Evolutionary conservation across 2,797 vertebrate genomes (phyloP), one percentile per base, ranked within the genome.

Genomic region (Fratercula arctica): DNA sequence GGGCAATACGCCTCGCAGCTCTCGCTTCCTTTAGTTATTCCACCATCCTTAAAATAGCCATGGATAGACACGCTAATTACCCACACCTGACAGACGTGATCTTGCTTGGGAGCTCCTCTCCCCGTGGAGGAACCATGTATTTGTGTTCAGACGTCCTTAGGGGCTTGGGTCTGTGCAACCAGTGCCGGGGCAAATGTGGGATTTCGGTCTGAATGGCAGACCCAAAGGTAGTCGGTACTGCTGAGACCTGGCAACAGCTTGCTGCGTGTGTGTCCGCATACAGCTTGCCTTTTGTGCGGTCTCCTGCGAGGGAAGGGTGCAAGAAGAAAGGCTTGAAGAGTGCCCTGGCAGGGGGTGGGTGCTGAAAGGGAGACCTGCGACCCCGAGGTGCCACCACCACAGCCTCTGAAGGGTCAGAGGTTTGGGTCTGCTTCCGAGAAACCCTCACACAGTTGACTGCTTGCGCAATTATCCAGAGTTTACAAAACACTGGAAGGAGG

Each of bases 181-280:
- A 54, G 31, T 3, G 1, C 59, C 4, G 2, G 45, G 7, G 33
- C 0, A 13, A 51, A 13, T 6, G 25, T 18, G 61, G 31, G 56
- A 12, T 87, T 83, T 79, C 8, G 17, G 50, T 6, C 66, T 21
- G 26, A 33, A 28, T 13, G 28, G 23, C 33, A 41, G 14, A n/a
- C 35, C 57, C 64, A 31, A 23, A 59, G 46, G 63, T 21, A 54
- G 60, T 59, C 21, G 10, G 48, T 25, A 1, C 68, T 6, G 37
- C 63, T 48, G 79, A 46, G 67, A 43, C 73, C 37, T 28, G 67
- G 11, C 48, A 33, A 14, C 73, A 64, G 26, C 37, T 48, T 80
- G 67, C 74, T 4, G 12, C 3, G 0, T 13, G 41, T 11, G n/a
- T 3, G 23, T 11, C 6, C 0, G 2, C 53, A 2, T 33, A 1